Conservation (phyloP, 2,888 invertebrate species). For the Tenthredo distinguenda region DNA sequence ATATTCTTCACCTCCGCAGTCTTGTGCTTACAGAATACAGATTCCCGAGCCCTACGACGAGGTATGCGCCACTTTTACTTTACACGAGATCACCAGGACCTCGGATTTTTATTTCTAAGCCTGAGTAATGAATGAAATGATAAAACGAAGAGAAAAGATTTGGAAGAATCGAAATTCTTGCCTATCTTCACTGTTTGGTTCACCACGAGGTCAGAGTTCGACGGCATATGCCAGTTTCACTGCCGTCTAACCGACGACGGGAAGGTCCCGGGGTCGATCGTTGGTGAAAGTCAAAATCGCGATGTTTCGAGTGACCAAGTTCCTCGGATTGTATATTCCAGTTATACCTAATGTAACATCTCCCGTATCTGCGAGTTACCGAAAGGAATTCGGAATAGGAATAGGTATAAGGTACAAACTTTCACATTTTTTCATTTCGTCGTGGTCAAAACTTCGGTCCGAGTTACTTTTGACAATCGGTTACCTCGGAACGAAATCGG, state of each 20-base stretch:
- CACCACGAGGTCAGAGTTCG: slow-evolving; percentile 34
- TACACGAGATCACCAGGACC: not conserved
- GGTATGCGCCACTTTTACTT: slow-evolving; percentile 6
- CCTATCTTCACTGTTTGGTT: not conserved
- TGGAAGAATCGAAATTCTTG: not conserved
- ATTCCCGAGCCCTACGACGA: slow-evolving; percentile 12
- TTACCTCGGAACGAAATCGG: not conserved
- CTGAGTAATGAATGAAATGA: no score
- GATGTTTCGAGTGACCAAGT: slow-evolving; percentile 28
- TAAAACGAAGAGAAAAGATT: not conserved
- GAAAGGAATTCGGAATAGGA: not conserved
- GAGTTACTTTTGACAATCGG: not conserved
- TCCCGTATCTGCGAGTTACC: not conserved
- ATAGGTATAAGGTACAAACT: not conserved
- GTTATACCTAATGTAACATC: not conserved
- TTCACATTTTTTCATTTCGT: not conserved
- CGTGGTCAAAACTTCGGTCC: not conserved
- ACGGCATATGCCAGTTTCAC: slow-evolving; percentile 46
- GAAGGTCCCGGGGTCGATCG: slow-evolving; percentile 43
- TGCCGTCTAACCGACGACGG: slow-evolving; percentile 38
- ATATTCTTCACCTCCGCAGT: slow-evolving; percentile 41
- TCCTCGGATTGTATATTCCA: not conserved
- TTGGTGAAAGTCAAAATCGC: slow-evolving; percentile 45
- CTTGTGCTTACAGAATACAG: slow-evolving; percentile 32
- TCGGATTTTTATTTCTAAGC: not conserved